phyloP scores from a whole-genome alignment of 2,113 vertebrate genomes.

The Eptesicus fuscus region DNA sequence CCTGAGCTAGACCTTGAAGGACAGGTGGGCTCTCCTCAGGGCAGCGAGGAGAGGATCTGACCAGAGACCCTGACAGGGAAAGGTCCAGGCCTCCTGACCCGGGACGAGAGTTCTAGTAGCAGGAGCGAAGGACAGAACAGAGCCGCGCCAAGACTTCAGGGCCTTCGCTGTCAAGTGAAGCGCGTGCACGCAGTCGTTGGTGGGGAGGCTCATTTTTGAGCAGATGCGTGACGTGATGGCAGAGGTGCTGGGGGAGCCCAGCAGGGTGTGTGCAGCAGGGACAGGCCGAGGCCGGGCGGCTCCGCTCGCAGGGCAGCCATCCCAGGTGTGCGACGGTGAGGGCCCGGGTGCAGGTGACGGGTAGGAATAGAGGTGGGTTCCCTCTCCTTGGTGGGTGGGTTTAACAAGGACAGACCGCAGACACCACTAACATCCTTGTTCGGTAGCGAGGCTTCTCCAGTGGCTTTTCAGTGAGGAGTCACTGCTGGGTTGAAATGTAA shows the following conservation, averaged over 20 bases:
- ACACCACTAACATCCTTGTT: not conserved
- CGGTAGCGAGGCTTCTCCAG: not conserved
- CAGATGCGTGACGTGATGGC: not conserved
- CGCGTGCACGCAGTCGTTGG: not conserved
- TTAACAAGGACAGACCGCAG: too few species aligned
- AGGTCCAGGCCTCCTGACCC: not conserved
- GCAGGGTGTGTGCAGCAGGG: too few species aligned
- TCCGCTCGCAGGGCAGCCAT: fast-evolving
- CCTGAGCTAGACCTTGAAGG: not conserved
- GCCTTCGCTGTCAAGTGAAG: not conserved
- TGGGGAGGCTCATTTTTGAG: not conserved
- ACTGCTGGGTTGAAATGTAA: not conserved
- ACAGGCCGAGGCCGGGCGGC: not conserved
- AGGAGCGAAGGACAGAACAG: not conserved
- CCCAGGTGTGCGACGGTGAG: not conserved
- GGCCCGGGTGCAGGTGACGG: not conserved
- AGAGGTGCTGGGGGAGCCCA: not conserved
- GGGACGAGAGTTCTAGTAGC: not conserved
- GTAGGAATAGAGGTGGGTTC: not conserved
- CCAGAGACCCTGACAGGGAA: not conserved
- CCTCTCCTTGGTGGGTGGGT: not conserved
- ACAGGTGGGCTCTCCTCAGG: not conserved
- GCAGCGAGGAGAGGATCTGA: not conserved
- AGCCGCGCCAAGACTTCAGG: not conserved
- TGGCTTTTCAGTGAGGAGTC: not conserved